phyloP scores from a whole-genome alignment of 64 coral and sea anemone species.

The Actinia tenebrosa region DNA sequence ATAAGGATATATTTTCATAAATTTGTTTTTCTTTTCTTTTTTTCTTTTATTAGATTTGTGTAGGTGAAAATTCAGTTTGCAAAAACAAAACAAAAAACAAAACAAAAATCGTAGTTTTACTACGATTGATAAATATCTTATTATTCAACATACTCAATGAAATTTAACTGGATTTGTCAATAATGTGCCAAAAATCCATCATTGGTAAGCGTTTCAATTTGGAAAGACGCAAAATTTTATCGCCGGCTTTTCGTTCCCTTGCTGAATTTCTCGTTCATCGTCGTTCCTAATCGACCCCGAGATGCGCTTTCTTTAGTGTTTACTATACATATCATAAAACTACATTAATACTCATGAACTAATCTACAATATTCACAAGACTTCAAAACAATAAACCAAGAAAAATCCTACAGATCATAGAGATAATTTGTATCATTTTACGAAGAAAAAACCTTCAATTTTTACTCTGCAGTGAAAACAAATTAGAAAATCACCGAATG shows the following conservation, averaged over 20 bases:
- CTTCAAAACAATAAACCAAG: constrained; percentile 1
- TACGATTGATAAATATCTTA: neutral
- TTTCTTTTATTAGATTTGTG: neutral
- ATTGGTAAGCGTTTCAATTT: neutral
- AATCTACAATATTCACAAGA: neutral
- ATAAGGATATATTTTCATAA: neutral
- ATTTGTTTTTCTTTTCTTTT: neutral
- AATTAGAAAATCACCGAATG: too few species aligned
- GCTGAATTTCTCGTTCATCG: too few species aligned
- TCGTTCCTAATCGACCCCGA: too few species aligned
- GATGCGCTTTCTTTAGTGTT: neutral
- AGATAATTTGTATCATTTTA: neutral
- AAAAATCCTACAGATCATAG: neutral
- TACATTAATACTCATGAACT: neutral
- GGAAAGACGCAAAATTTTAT: neutral
- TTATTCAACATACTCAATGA: neutral
- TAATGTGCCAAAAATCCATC: neutral
- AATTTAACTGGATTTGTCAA: neutral
- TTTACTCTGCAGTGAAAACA: too few species aligned
- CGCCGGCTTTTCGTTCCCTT: neutral
- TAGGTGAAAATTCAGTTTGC: neutral
- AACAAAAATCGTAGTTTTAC: neutral
- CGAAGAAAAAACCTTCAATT: neutral
- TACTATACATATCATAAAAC: neutral
- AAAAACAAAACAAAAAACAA: too few species aligned